Evolutionary conservation across 2,113 vertebrate species (phyloP).

Genomic region (Tautogolabrus adspersus): DNA sequence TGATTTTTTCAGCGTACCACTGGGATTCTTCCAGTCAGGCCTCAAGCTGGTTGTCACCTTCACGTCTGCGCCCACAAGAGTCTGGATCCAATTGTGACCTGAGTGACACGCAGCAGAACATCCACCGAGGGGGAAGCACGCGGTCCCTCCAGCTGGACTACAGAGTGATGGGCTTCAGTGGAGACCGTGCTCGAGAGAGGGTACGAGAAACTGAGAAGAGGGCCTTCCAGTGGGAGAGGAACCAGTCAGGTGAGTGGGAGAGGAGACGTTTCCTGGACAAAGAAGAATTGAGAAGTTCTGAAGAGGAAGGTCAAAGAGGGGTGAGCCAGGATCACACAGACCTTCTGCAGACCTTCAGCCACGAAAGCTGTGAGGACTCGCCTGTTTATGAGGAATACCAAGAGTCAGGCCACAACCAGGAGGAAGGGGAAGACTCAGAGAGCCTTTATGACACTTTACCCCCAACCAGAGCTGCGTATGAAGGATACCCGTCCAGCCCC

Average conservation of each 20-base stretch:
- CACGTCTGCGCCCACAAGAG: constrained; percentile 81
- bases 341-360: constrained; percentile 11
- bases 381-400: constrained; percentile 89
- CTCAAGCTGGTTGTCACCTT: constrained; percentile 90
- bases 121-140: constrained; percentile 74
- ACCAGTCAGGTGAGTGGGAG: constrained; percentile 76
- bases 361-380: constrained; percentile 78
- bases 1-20: constrained; percentile 84
- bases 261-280: constrained; percentile 40
- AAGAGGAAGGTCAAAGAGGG: constrained; percentile 35
- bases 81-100: constrained; percentile 61
- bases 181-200: constrained; percentile 82
- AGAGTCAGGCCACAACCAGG: constrained; percentile 44
- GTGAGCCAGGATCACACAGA: constrained; percentile 35
- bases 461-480: constrained; percentile 84
- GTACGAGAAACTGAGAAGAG: constrained; percentile 37
- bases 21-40: constrained; percentile 94
- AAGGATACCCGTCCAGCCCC: constrained; percentile 74
- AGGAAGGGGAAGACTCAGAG: constrained; percentile 51
- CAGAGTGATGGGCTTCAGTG: constrained; percentile 45
- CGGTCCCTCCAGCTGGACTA: constrained; percentile 79
- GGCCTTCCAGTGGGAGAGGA: constrained; percentile 78
- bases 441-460: constrained; percentile 89
- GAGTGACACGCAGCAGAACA: constrained; percentile 54
- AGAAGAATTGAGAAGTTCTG: constrained; percentile 41